Evolutionary conservation across 2,888 invertebrate species (phyloP).

Genomic region (Papilio gigon): DNA sequence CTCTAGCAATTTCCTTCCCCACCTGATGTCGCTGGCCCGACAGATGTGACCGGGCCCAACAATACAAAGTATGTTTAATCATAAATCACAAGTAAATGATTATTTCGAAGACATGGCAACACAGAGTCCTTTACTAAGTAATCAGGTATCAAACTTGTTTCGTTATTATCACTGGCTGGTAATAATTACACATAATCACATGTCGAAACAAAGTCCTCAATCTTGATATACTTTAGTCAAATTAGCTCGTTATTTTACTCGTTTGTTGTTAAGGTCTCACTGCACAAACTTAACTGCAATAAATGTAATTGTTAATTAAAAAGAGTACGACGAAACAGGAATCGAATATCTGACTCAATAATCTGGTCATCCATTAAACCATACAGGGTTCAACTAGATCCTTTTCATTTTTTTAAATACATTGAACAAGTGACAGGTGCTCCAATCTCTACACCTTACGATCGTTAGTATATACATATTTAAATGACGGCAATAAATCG

Average conservation of each 20-base stretch:
- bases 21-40: too few relatives aligned
- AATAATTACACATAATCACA: slow-evolving; percentile 3
- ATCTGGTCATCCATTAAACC: too few relatives aligned
- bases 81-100: not conserved
- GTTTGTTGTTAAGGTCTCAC: not conserved
- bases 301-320: not conserved
- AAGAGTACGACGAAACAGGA: too few relatives aligned
- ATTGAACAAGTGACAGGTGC: not conserved
- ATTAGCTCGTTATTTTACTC: not conserved
- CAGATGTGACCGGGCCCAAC: too few relatives aligned
- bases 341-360: too few relatives aligned
- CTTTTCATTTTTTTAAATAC: not conserved
- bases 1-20: too few relatives aligned
- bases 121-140: not conserved
- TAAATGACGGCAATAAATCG: slow-evolving; percentile 12
- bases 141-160: not conserved
- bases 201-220: not conserved
- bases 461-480: slow-evolving; percentile 4
- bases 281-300: not conserved
- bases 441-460: not conserved
- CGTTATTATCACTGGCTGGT: not conserved
- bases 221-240: slow-evolving; percentile 5
- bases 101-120: not conserved
- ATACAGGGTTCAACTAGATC: not conserved
- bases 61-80: too few relatives aligned